These are phyloP conservation scores for Zalophus californianus DNA, from an alignment of 2,797 vertebrate genomes.

Conservation along the genomic window DNA sequence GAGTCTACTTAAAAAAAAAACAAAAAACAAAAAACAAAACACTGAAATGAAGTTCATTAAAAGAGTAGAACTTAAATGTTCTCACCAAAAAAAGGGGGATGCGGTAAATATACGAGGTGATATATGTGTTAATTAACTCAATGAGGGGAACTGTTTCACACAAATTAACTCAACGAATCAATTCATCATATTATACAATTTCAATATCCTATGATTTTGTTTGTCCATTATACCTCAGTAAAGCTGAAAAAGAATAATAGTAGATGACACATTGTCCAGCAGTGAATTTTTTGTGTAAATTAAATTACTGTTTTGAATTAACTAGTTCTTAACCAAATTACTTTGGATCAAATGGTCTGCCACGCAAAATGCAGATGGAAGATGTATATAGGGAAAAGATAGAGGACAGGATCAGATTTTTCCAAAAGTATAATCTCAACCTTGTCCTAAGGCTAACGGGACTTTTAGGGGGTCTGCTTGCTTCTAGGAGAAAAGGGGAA, in stretches of 20 bases:
- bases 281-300: not conserved
- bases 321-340: not conserved
- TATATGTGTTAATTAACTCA: not conserved
- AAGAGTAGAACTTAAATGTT: not conserved
- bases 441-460: not conserved
- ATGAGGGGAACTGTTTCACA: not conserved
- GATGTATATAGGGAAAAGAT: not conserved
- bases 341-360: not conserved
- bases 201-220: not conserved
- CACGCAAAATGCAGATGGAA: not conserved
- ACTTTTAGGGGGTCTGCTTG: not conserved
- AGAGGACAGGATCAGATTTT: not conserved
- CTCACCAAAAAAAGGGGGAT: too few relatives aligned
- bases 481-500: not conserved
- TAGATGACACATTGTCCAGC: not conserved
- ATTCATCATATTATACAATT: not conserved
- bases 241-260: not conserved
- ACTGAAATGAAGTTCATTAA: not conserved
- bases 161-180: too few relatives aligned
- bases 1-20: not conserved
- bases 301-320: not conserved
- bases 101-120: not conserved
- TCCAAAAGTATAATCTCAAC: not conserved
- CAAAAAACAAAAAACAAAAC: not conserved
- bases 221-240: not conserved